A percentile compares a stretch with the other conserved stretches of the same genome.
Evolutionary conservation across 2,888 invertebrate genomes (phyloP).

Genomic region (Clostera curtula): DNA sequence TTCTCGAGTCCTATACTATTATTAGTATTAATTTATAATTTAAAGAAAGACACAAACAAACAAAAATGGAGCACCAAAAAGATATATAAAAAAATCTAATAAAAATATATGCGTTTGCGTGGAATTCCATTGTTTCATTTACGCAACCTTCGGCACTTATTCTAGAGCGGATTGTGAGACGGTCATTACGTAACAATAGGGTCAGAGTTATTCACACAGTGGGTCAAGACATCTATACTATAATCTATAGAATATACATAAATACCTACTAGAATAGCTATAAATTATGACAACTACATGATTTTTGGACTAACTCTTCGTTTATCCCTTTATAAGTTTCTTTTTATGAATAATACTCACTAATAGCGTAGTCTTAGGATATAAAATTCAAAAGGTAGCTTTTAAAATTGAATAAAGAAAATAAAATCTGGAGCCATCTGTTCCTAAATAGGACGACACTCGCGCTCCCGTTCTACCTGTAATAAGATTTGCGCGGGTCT

Average conservation of each 20-base stretch:
- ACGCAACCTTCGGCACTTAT: slow-evolving; percentile 2
- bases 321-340: too few species aligned
- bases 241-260: too few species aligned
- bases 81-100: slow-evolving; percentile 57
- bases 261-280: too few species aligned
- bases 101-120: slow-evolving; percentile 70
- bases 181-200: too few species aligned
- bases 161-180: too few species aligned
- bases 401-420: slow-evolving; percentile 19
- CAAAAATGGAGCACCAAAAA: slow-evolving; percentile 74
- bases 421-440: slow-evolving; percentile 25
- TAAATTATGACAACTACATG: too few species aligned
- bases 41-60: slow-evolving; percentile 59
- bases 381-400: too few species aligned
- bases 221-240: too few species aligned
- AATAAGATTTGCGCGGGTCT: slow-evolving; percentile 43
- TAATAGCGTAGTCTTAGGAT: too few species aligned
- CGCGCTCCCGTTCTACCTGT: slow-evolving; percentile 26
- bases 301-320: too few species aligned
- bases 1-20: slow-evolving; percentile 57
- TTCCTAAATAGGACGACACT: slow-evolving; percentile 9
- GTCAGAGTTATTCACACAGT: too few species aligned
- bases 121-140: slow-evolving; percentile 50
- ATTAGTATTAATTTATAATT: slow-evolving; percentile 70
- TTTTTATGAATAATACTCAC: too few species aligned